Evolutionary conservation across 2,113 vertebrate genomes (phyloP).

Genomic region (Nannobrachium achirus): DNA sequence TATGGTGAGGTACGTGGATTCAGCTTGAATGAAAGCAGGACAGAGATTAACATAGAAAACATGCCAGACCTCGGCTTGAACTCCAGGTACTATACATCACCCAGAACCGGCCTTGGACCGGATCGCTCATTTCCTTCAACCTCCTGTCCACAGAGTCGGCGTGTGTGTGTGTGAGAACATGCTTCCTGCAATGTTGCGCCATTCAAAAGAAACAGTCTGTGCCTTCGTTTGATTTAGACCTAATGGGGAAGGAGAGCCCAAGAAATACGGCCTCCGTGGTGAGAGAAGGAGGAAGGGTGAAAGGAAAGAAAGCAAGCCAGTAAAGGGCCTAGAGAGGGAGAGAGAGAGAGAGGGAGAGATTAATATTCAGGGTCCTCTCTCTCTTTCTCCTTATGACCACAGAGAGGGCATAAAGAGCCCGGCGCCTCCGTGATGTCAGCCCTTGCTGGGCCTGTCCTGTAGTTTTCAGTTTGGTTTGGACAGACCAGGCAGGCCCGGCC

Average conservation of each 20-base stretch:
- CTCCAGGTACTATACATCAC: slow-evolving; percentile 30
- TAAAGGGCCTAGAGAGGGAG: slow-evolving; percentile 17
- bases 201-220: slow-evolving; percentile 44
- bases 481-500: slow-evolving; percentile 71
- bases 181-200: slow-evolving; percentile 45
- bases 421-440: slow-evolving; percentile 76
- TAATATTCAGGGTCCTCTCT: slow-evolving; percentile 71
- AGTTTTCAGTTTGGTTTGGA: slow-evolving; percentile 80
- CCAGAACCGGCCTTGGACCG: slow-evolving; percentile 19
- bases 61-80: slow-evolving; percentile 24
- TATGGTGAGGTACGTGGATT: slow-evolving; percentile 40
- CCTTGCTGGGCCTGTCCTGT: slow-evolving; percentile 71
- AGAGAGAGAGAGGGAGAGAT: slow-evolving; percentile 61
- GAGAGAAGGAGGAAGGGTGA: slow-evolving; percentile 56
- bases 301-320: slow-evolving; percentile 64
- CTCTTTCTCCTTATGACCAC: slow-evolving; percentile 66
- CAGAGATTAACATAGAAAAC: slow-evolving; percentile 41
- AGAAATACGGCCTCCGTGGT: slow-evolving; percentile 61
- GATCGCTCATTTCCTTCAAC: slow-evolving; percentile 38
- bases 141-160: slow-evolving; percentile 13
- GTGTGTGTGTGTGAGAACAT: slow-evolving; percentile 28
- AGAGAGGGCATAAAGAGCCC: slow-evolving; percentile 77
- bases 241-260: slow-evolving; percentile 56
- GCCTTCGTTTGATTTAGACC: slow-evolving; percentile 55
- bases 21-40: slow-evolving; percentile 35